Percentiles rank a stretch among this genome's conserved stretches.
Conservation (phyloP, 2,797 vertebrate genomes). For the Gobio occitaniae region DNA sequence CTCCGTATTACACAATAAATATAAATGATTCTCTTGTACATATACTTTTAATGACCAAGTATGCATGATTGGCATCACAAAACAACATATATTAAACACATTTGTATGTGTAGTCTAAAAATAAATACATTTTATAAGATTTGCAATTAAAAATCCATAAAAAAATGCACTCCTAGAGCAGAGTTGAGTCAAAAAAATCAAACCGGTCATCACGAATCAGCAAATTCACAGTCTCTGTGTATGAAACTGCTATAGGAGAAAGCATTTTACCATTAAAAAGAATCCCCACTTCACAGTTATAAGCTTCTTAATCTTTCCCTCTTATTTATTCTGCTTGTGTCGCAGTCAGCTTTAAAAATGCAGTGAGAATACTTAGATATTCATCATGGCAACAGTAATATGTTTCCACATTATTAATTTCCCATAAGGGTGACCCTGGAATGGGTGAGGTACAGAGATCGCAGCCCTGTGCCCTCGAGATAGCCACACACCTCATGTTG, state of each 20-base stretch:
- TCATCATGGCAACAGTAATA: slow-evolving; percentile 55
- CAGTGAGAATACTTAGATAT: slow-evolving; percentile 41
- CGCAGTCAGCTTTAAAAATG: slow-evolving; percentile 40
- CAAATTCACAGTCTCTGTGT: background rate
- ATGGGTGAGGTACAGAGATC: slow-evolving; percentile 21
- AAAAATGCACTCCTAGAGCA: background rate
- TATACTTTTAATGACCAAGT: background rate
- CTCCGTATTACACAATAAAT: background rate
- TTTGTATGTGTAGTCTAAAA: background rate
- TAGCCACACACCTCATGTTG: slow-evolving; percentile 23
- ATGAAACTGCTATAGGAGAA: background rate
- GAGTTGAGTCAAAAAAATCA: background rate
- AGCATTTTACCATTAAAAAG: background rate
- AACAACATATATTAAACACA: no score
- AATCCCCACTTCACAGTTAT: slow-evolving; percentile 27
- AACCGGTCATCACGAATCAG: background rate
- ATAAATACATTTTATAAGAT: background rate
- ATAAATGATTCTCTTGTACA: background rate
- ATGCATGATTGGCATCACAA: background rate
- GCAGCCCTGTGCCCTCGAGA: slow-evolving; percentile 18
- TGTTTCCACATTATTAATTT: slow-evolving; percentile 52
- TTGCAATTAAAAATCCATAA: background rate
- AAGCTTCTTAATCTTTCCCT: slow-evolving; percentile 2
- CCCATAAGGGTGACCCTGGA: slow-evolving; percentile 34
- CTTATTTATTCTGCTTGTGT: slow-evolving; percentile 38